Evolutionary conservation across 2,888 invertebrate genomes (phyloP), one percentile per base, ranked within the genome.

Genomic region (Dicyrtomina minuta): DNA sequence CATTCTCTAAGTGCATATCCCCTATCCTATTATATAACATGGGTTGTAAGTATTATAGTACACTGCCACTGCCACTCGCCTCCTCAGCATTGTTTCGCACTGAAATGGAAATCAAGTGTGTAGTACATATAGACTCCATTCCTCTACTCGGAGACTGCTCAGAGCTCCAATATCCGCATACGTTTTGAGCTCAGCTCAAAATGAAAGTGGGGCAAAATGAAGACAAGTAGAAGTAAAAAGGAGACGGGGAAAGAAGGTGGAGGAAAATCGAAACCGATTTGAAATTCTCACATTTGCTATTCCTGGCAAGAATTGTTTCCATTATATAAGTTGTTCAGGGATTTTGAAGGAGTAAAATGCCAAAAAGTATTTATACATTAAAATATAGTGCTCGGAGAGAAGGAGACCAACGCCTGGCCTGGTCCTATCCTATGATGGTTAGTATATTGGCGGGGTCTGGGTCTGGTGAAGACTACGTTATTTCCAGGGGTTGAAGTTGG

Each of bases 221-320:
- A 26, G 26, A n/a, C 26, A n/a, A 27, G 56, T 41, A 43, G 22
- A 22, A 51, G 51, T 4, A 17, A 8, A 17, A 51, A n/a, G n/a
- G n/a, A n/a, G n/a, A n/a, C n/a, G n/a, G 20, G 2, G 51, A 51
- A 22, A 51, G 51, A 39, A 39, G 17, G 58, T 27, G 39, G n/a
- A 51, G 41, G 27, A 64, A 51, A 62, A 17, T 51, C 22, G 64
- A 51, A 64, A 64, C 51, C 33, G 64, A 64, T 64, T 62, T 53
- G 20, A 41, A 60, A 60, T 24, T 44, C 24, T 49, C 39, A 20
- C 41, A 64, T 64, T 64, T 64, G 33, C n/a, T 51, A 64, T 64
- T 64, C 64, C 64, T 64, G 64, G 64, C 64, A 64, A 17, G 64
- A 51, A 51, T 39, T 22, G 17, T 33, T 46, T 64, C 51, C 51